Evolutionary conservation across 2,888 invertebrate genomes (phyloP), one percentile per base, ranked within the genome.

Genomic region (Dyspetes luteomarginatus): DNA sequence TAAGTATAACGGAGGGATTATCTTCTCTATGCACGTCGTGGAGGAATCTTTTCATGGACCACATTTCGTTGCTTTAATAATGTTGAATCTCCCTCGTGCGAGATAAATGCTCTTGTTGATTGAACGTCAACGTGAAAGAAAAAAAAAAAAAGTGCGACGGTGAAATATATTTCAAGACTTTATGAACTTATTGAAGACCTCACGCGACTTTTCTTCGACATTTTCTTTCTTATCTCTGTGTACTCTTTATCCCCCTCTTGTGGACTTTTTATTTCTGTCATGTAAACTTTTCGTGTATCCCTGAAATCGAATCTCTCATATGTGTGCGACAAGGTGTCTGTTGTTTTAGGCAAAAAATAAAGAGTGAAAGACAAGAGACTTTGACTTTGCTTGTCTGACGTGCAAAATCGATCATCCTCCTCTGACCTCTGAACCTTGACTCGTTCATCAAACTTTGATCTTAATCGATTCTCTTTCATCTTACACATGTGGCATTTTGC

Each of bases 371-470:
- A 19, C 19, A 9, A 15, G 64, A 41, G 52, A 28, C 56, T 28
- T 56, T 62, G 17, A 48, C 48, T 62, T 64, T 24, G n/a, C 52
- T 62, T 36, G 67, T 41, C 4, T 15, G 12, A 15, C 30, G 48
- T 4, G 15, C 15, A 43, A 71, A 80, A 76, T 76, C 76, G 72
- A 81, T 73, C 72, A 71, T 76, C 62, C 72, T 48, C 12, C 22
- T 43, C 28, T 64, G 73, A 81, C 76, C 68, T 64, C 58, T 69
- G 72, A 45, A 12, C 55, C 52, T 22, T 36, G 22, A 22, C 72
- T 68, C 76, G 65, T 76, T 56, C 76, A 50, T 81, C 75, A 81
- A 81, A 77, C 68, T 77, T 73, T 30, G 41, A 28, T 68, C 28
- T 28, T 30, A 17, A 45, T 62, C 55, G 52, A 4, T 62, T 12